phyloP scores from a whole-genome alignment of 2,888 invertebrate genomes.

The Apodemia mormo region DNA sequence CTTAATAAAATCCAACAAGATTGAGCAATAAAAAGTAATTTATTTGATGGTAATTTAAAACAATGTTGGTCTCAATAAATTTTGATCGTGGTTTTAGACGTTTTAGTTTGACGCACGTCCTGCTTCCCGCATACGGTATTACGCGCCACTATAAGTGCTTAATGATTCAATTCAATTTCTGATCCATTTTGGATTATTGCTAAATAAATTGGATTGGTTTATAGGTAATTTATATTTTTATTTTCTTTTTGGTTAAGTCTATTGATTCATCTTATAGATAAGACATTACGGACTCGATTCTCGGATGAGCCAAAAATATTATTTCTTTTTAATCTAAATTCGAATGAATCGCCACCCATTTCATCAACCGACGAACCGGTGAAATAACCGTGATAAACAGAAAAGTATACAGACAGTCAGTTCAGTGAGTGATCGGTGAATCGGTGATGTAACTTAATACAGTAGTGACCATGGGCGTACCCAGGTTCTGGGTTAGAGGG shows the following conservation, averaged over 20 bases:
- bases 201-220: constrained; percentile 55
- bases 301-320: neutral
- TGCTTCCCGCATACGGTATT: constrained; percentile 59
- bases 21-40: constrained; percentile 82
- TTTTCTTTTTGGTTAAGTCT: too few species aligned
- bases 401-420: too few species aligned
- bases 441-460: too few species aligned
- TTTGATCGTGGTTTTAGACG: constrained; percentile 76
- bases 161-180: constrained; percentile 56
- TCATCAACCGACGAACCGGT: too few species aligned
- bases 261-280: too few species aligned
- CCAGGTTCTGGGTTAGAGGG: too few species aligned
- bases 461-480: too few species aligned
- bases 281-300: too few species aligned
- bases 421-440: too few species aligned
- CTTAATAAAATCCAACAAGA: constrained; percentile 81
- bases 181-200: constrained; percentile 51
- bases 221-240: constrained; percentile 43
- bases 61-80: constrained; percentile 80
- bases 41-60: constrained; percentile 82
- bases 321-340: too few species aligned
- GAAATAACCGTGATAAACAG: too few species aligned
- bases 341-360: too few species aligned
- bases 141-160: constrained; percentile 55
- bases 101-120: constrained; percentile 69